Conservation (phyloP, 2,113 vertebrate genomes). For the Dicaeum eximium region DNA sequence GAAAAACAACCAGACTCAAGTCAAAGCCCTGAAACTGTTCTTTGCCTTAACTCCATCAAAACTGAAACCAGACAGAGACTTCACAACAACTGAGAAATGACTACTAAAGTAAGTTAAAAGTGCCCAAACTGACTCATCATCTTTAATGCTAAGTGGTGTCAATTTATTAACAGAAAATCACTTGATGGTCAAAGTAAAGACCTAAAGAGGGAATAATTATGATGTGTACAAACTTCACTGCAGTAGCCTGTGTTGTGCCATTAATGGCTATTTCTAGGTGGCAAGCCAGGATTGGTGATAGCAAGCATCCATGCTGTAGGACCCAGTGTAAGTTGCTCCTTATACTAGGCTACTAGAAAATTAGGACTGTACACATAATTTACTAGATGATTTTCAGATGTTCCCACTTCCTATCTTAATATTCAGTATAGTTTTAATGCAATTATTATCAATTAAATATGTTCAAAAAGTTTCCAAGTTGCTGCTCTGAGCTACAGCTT, state of each 20-base stretch:
- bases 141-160: not conserved
- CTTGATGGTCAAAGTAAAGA: not conserved
- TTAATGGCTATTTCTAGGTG: not conserved
- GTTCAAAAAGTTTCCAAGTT: not conserved
- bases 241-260: not conserved
- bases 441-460: not conserved
- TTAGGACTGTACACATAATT: not conserved
- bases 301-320: accelerated
- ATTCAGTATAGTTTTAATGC: not conserved
- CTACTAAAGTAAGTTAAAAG: not conserved
- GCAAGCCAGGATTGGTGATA: not conserved
- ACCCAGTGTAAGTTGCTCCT: not conserved
- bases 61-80: not conserved
- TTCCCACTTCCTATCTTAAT: not conserved
- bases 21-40: not conserved
- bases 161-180: not conserved
- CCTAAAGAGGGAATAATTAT: not conserved
- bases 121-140: not conserved
- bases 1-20: not conserved
- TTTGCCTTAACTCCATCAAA: not conserved
- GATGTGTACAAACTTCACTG: not conserved
- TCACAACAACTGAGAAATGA: not conserved
- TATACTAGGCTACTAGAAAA: not conserved
- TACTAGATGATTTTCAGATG: not conserved
- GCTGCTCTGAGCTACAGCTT: not conserved